Conservation (phyloP, 2,797 vertebrate genomes). For the Lophius americanus region DNA sequence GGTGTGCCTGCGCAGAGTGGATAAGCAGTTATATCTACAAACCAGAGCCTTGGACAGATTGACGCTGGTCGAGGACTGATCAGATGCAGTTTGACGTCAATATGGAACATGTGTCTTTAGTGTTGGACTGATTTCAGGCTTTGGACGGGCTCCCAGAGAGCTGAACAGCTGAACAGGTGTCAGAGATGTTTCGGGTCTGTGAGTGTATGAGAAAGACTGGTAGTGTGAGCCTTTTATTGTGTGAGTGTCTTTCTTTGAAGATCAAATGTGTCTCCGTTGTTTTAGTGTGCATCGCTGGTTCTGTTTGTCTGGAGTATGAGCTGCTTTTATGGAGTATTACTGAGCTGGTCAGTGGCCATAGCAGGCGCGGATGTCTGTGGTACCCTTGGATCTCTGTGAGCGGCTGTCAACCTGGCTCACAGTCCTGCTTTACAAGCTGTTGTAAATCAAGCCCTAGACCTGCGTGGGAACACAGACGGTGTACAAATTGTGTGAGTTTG, state of each 20-base stretch:
- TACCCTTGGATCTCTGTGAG: slow-evolving; percentile 72
- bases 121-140: slow-evolving; percentile 53
- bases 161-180: slow-evolving; percentile 70
- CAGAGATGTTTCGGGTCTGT: slow-evolving; percentile 46
- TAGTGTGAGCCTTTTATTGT: slow-evolving; percentile 21
- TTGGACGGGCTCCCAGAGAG: slow-evolving; percentile 53
- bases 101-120: slow-evolving; percentile 69
- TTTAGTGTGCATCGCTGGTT: slow-evolving; percentile 56
- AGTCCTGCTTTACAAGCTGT: slow-evolving; percentile 69
- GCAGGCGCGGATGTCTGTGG: slow-evolving; percentile 44
- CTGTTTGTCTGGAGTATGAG: slow-evolving; percentile 33
- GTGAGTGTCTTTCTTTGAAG: slow-evolving; percentile 43
- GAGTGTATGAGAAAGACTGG: slow-evolving; percentile 40
- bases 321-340: slow-evolving; percentile 71
- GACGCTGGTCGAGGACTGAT: slow-evolving; percentile 67
- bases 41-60: slow-evolving; percentile 70
- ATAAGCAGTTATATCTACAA: slow-evolving; percentile 44
- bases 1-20: slow-evolving; percentile 47
- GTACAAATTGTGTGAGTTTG: slow-evolving; percentile 22
- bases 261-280: slow-evolving; percentile 63
- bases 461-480: slow-evolving; percentile 67
- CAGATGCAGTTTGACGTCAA: slow-evolving; percentile 73
- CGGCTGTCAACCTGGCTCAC: slow-evolving; percentile 69
- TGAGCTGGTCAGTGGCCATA: slow-evolving; percentile 52
- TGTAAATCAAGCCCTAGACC: slow-evolving; percentile 64